Base-by-base conservation (phyloP, 64 coral and sea anemone species). In the Pachyseris speciosa region DNA sequence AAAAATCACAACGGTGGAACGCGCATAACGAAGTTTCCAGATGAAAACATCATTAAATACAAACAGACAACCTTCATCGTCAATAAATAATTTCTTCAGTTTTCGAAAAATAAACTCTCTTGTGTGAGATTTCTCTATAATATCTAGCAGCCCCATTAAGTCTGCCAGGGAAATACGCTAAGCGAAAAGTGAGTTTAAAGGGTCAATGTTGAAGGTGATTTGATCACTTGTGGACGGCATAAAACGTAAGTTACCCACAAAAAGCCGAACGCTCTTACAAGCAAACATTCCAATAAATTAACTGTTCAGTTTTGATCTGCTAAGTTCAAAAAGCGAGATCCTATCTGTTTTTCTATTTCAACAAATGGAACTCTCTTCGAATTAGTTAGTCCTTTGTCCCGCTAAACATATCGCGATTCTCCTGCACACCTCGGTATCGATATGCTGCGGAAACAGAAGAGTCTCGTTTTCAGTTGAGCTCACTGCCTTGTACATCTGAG, bases 381-480 rank as follows among this genome's bases (percentile, higher is more conserved):
- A 33, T 26, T 68, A 68, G 65, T 15, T 4, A 19, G 75, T 51
- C 59, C 70, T 72, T 63, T 64, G 63, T 61, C 83, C 64, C 41
- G 77, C 48, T 57, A 80, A 36, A 70, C 89, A 91, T 1, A 89
- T 89, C 6, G 69, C 87, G 16, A 89, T 89, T 57, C 87, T 42
- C 24, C 95, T 91, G 24, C 95, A 97, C 0, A 97, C 40, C 60
- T 97, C 95, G 6, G 91, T 97, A 52, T 93, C 79, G 1, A 83
- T 85, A 24, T 86, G 58, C 37, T 93, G 86, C 9, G 95, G 95
- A 50, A 97, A 97, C 5, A 97, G 74, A 17, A 97, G 64, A 0
- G 95, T 97, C 22, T 97, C 95, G 52, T 97, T 97, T 24, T 97
- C 95, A 2, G 95, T 87, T 45, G 95, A 88, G 37, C 45, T 90